Evolutionary conservation across 2,797 vertebrate genomes (phyloP), one percentile per base, ranked within the genome.

Genomic region (Ptychobarbus kaznakovi): DNA sequence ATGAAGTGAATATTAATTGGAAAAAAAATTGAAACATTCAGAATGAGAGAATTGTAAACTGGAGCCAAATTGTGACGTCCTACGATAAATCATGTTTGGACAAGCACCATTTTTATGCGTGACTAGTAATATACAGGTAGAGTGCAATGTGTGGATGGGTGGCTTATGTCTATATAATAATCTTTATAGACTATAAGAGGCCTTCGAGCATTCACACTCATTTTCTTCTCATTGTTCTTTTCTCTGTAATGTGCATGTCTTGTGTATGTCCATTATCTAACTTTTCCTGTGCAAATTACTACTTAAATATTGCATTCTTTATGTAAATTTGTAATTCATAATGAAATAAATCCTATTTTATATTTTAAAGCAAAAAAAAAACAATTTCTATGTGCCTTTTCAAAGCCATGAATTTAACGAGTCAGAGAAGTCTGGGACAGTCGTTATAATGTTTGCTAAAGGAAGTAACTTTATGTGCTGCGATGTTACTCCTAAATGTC

Each of bases 301-400:
- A 86, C 82, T 86, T 63, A 89, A 77, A 89, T 89, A 86, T 86
- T 90, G 88, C 87, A 87, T 88, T 90, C 88, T 87, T 89, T 40
- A 84, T 90, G 87, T 86, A 70, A 82, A 84, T 90, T 87, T 90
- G 83, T 90, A 89, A 78, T 32, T 88, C 88, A 85, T 25, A 51
- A 83, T 74, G 20, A 85, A 88, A 89, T 87, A 80, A 90, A 90
- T 88, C 58, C 84, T 85, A 77, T 90, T 89, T 88, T 90, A 83
- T 90, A 90, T 89, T 88, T 88, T 61, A 82, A 78, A 84, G 77
- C 56, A 42, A 80, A 61, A 49, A 4, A 11, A 9, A 18, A 13
- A 38, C 5, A 9, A 44, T 32, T 46, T 51, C 4, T 6, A 1
- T 51, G n/a, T 51, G 38, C 28, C 22, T 11, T 80, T 58, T 77